Conservation (phyloP, 2,113 vertebrate species). For the Seriola dumerili region DNA sequence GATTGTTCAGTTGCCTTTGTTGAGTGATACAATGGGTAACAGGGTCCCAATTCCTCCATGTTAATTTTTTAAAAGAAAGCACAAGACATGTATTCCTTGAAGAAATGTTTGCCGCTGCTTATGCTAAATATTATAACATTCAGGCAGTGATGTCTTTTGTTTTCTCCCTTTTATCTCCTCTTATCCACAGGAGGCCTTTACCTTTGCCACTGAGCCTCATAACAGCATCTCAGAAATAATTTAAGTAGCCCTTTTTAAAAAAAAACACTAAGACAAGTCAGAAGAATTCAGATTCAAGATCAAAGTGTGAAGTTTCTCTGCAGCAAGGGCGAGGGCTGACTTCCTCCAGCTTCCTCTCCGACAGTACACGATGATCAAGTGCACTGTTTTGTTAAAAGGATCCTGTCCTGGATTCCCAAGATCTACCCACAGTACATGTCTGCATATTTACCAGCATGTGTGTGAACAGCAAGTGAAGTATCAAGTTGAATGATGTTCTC, state of each 20-base stretch:
- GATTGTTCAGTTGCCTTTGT: constrained; percentile 82
- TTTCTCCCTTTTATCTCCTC: constrained; percentile 74
- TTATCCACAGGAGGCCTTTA: constrained; percentile 80
- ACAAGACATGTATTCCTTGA: constrained; percentile 80
- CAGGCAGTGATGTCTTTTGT: constrained; percentile 77
- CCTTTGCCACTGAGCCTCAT: constrained; percentile 73
- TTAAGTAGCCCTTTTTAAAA: constrained; percentile 71
- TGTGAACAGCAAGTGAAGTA: constrained; percentile 69
- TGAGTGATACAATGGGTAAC: constrained; percentile 73
- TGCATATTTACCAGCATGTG: constrained; percentile 50
- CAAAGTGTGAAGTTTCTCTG: constrained; percentile 68
- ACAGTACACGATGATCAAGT: constrained; percentile 43
- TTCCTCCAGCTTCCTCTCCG: constrained; percentile 43
- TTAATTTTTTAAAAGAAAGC: constrained; percentile 78
- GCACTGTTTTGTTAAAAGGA: constrained; percentile 45
- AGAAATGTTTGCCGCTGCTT: constrained; percentile 78
- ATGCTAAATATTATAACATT: constrained; percentile 82
- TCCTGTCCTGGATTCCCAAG: constrained; percentile 52
- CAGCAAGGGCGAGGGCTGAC: constrained; percentile 56
- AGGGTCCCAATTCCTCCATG: constrained; percentile 71
- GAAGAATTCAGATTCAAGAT: constrained; percentile 73
- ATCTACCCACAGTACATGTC: constrained; percentile 50
- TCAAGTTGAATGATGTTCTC: constrained; percentile 59
- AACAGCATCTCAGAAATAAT: constrained; percentile 75
- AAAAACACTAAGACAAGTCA: constrained; percentile 60